Evolutionary conservation across 1,140 invertebrate species (phyloP).

Genomic region (Penaeus chinensis): DNA sequence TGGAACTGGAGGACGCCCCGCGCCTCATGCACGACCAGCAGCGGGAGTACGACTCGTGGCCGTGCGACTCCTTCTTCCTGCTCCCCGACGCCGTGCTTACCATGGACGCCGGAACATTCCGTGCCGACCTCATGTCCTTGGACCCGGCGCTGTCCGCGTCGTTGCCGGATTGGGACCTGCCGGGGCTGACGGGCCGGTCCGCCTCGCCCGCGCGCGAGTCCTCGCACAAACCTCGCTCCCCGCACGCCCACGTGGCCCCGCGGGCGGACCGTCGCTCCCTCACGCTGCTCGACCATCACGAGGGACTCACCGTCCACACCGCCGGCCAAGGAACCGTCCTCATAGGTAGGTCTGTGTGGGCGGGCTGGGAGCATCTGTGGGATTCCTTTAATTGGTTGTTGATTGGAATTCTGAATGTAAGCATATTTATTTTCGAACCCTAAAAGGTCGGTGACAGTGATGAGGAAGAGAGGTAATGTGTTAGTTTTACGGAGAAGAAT

Average conservation of each 20-base stretch:
- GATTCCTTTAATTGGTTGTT: too few species aligned
- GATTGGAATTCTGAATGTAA: too few species aligned
- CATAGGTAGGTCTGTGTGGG: constrained; percentile 50
- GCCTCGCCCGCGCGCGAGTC: constrained; percentile 15
- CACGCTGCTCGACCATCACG: constrained; percentile 60
- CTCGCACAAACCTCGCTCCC: constrained; percentile 19
- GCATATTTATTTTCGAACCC: too few species aligned
- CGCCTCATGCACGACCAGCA: constrained; percentile 42
- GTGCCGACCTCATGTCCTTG: constrained; percentile 60
- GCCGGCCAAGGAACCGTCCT: constrained; percentile 61
- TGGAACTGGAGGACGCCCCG: constrained; percentile 47
- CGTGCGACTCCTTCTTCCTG: constrained; percentile 63
- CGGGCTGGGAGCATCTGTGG: too few species aligned
- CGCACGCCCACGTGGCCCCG: background rate
- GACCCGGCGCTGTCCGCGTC: constrained; percentile 62
- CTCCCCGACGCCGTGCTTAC: constrained; percentile 61
- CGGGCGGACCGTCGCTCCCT: constrained; percentile 50
- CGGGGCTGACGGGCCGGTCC: constrained; percentile 34
- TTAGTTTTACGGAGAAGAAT: too few species aligned
- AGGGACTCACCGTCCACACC: constrained; percentile 58
- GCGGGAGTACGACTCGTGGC: constrained; percentile 63
- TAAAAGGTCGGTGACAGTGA: too few species aligned
- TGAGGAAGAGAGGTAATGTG: too few species aligned
- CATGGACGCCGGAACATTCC: constrained; percentile 62
- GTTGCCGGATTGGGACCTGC: constrained; percentile 59